Evolutionary conservation across 2,113 vertebrate species (phyloP), one percentile per base, ranked within the genome.

Genomic region (Sylvia atricapilla): DNA sequence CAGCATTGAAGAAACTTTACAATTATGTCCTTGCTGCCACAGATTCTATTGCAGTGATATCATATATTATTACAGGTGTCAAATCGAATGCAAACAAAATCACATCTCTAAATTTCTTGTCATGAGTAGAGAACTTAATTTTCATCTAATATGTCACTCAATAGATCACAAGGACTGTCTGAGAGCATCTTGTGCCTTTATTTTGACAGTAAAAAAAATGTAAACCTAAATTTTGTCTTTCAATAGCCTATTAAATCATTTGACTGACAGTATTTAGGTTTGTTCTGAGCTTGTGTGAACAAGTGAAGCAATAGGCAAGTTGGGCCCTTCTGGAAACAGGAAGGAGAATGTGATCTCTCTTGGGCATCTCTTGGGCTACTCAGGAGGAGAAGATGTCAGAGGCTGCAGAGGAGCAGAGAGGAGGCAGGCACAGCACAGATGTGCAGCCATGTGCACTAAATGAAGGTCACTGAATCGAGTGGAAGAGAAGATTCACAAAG

Each of bases 341-440:
- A 44, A 66, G 20, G 11, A 52, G 11, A 73, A 37, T 0, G 1
- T 4, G 22, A 14, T 33, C 1, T 55, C 8, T 64, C 33, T 52
- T 2, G 11, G 44, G 27, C 10, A 33, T 20, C 15, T 30, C 2
- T 24, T n/a, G 47, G 24, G 7, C 30, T 78, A 0, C 28, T 66
- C 43, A 30, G 37, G 24, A 66, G 43, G 10, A 59, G 7, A 55
- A 10, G 11, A 5, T 15, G 18, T 16, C 58, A 81, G 77, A 50
- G 39, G 9, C 33, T 90, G 31, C 64, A 30, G 14, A 56, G n/a
- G 28, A 63, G 20, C 17, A 22, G 27, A 46, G 25, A 39, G 18
- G 13, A 39, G 37, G 21, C 14, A 70, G 16, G 13, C 22, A 31
- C 46, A 39, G 23, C 18, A 41, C 7, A 27, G 14, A 44, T 18